Evolutionary conservation across 2,113 vertebrate species (phyloP).

Genomic region (Ursus arctos): DNA sequence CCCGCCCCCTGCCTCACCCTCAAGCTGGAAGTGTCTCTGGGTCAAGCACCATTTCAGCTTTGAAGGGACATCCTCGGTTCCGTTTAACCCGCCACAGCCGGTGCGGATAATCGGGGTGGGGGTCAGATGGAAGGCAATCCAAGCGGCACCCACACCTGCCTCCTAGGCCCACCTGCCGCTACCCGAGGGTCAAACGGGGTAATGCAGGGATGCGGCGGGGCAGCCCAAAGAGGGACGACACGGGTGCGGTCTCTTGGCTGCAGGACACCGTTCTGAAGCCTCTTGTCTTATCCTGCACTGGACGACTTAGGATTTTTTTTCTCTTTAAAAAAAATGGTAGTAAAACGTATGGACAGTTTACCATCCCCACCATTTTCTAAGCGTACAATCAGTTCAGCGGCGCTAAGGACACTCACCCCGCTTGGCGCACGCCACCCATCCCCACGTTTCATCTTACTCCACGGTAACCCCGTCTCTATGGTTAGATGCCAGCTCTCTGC

Average conservation of each 20-base stretch:
- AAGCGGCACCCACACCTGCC: background rate
- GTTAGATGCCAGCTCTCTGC: background rate
- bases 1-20: background rate
- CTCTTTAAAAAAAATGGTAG: background rate
- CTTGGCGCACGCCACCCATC: background rate
- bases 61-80: rapidly evolving
- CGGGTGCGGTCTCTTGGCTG: rapidly evolving
- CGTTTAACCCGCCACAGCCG: background rate
- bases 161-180: background rate
- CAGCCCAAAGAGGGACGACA: background rate
- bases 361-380: background rate
- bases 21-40: background rate
- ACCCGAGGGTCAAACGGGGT: background rate
- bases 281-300: background rate
- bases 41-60: background rate
- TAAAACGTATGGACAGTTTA: background rate
- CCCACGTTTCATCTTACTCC: background rate
- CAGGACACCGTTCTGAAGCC: background rate
- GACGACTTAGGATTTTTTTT: background rate
- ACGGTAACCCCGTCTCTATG: background rate
- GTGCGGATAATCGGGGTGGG: background rate
- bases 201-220: background rate
- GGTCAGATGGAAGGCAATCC: background rate
- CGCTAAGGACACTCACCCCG: background rate
- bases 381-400: no score